A percentile compares a stretch with the other conserved stretches of the same genome.
Conservation (phyloP, 2,797 vertebrate species). For the Muscicapa comitata region DNA sequence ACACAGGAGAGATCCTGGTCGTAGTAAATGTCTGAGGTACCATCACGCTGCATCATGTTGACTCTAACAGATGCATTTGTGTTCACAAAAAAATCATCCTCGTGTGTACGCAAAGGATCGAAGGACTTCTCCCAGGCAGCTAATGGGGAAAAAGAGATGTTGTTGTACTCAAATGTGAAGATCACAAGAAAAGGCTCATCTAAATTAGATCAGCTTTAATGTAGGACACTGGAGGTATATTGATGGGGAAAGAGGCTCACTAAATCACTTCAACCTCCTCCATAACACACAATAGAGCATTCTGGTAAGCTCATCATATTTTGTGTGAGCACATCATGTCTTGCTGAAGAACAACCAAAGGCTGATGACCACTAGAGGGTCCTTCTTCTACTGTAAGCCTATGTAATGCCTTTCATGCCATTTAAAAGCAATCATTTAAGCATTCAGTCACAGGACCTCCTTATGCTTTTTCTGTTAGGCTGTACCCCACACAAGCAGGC, state of each 20-base stretch:
- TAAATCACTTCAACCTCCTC: neutral
- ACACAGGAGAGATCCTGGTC: constrained; percentile 74
- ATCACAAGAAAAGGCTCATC: neutral
- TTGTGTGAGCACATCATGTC: neutral
- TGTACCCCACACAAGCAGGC: accelerated
- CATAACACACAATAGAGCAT: neutral
- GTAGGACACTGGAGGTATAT: neutral
- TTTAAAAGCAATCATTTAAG: neutral
- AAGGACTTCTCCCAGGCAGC: constrained; percentile 67
- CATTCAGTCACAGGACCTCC: neutral
- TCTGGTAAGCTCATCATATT: neutral
- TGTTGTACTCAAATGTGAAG: neutral
- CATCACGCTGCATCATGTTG: constrained; percentile 80
- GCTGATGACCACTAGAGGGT: neutral
- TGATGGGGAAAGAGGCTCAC: neutral
- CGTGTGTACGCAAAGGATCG: neutral
- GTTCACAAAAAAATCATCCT: constrained; percentile 75
- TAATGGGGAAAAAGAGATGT: neutral
- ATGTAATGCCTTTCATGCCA: neutral
- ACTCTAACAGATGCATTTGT: constrained; percentile 71
- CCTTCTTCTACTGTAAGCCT: neutral
- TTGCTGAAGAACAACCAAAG: neutral
- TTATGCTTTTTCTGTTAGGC: neutral
- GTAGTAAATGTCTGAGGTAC: constrained; percentile 49
- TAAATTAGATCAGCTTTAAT: neutral